Percentiles rank a stretch among this genome's conserved stretches.
Evolutionary conservation across 2,888 invertebrate genomes (phyloP).

Genomic region (Melinopterus prodromus): DNA sequence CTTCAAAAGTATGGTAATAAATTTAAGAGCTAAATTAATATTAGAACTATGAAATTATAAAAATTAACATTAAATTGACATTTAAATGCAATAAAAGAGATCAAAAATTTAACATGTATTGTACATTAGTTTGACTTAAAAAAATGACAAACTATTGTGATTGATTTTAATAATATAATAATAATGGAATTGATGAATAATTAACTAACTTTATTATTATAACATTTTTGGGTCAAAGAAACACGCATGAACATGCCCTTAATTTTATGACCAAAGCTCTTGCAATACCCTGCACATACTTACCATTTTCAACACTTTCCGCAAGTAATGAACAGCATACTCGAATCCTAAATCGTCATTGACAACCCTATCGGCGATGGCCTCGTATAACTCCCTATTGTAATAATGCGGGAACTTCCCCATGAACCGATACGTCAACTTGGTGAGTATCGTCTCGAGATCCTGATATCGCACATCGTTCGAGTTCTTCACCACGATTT

Average conservation of each 20-base stretch:
- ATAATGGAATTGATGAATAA: no score
- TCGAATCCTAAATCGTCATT: constrained; percentile 64
- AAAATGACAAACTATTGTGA: no score
- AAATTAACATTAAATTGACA: no score
- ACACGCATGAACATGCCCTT: neutral
- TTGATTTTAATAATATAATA: no score
- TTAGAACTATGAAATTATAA: no score
- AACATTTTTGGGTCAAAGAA: neutral
- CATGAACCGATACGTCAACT: constrained; percentile 61
- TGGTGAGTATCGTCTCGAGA: constrained; percentile 63
- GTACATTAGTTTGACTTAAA: no score
- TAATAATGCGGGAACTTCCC: constrained; percentile 66
- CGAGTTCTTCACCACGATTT: constrained; percentile 61
- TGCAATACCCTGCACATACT: constrained; percentile 52
- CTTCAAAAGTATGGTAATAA: no score
- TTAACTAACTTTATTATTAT: no score
- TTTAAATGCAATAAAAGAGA: no score
- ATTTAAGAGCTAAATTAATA: no score
- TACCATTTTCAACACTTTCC: constrained; percentile 66
- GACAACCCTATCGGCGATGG: constrained; percentile 64
- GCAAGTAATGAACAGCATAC: constrained; percentile 62
- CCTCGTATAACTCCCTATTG: constrained; percentile 68
- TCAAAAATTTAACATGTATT: no score
- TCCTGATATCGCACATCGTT: constrained; percentile 61
- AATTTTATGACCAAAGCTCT: no score